A percentile compares a stretch with the other conserved stretches of the same genome.
These are phyloP conservation scores for Stratiomys singularior DNA, from an alignment of 2,888 invertebrate genomes.

Conservation along the genomic window DNA sequence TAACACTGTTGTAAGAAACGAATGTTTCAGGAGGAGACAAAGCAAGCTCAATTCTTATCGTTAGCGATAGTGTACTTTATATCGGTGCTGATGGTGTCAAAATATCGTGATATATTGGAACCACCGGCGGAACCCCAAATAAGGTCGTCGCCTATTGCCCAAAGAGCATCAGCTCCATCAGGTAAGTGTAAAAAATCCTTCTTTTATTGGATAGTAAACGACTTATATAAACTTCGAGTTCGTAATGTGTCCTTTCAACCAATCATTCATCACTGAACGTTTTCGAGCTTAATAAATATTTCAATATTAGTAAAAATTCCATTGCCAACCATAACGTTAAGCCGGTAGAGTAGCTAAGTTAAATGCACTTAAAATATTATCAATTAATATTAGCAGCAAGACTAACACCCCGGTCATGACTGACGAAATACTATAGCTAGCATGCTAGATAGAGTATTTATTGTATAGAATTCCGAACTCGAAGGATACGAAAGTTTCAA, in stretches of 20 bases:
- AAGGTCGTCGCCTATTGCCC: conserved; percentile 69
- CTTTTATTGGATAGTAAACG: neutral
- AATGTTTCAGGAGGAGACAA: conserved; percentile 93
- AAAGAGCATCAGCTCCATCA: conserved; percentile 64
- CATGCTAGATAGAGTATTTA: too few species aligned
- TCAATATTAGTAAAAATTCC: too few species aligned
- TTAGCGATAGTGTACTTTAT: conserved; percentile 99
- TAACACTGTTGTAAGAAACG: conserved; percentile 53
- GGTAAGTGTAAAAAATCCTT: conserved; percentile 58
- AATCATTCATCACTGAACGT: too few species aligned
- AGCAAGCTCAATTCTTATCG: conserved; percentile 99
- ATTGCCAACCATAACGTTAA: neutral
- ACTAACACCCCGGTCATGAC: too few species aligned
- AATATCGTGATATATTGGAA: conserved; percentile 98
- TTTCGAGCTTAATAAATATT: too few species aligned
- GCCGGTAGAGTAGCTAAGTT: neutral
- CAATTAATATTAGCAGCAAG: too few species aligned
- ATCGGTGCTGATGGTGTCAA: conserved; percentile 99
- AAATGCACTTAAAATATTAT: too few species aligned
- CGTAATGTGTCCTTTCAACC: neutral
- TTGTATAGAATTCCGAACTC: neutral
- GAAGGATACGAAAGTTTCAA: neutral
- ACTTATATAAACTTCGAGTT: neutral
- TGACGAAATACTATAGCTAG: too few species aligned
- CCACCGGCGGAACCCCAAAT: conserved; percentile 82